Evolutionary conservation across 2,888 invertebrate genomes (phyloP), one percentile per base, ranked within the genome.

Genomic region (Temnothorax rugatulus): DNA sequence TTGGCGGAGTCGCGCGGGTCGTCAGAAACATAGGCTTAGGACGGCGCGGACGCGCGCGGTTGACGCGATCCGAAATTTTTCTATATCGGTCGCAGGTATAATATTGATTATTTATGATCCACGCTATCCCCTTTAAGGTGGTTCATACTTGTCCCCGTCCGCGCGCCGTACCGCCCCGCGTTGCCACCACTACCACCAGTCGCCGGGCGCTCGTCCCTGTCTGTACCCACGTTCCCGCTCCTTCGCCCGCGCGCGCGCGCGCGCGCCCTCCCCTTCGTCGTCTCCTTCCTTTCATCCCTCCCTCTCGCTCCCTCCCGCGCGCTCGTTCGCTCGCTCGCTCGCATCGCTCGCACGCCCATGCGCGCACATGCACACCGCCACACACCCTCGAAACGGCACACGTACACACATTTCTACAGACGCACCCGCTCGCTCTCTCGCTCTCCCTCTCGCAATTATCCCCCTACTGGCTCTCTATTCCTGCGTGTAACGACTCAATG

Each of bases 401-500:
- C 44, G 11, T 21, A 8, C 52, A 34, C 44, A 41, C 29, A 4
- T 69, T 52, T 18, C n/a, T 38, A 41, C 13, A 61, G 41, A 64
- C 57, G 34, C 25, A 25, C 47, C 21, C 54, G 57, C 41, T 41
- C 76, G 81, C 73, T 82, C 76, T 61, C 25, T 25, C 83, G 68
- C 66, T 34, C 66, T 69, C 57, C 63, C 54, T 64, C 74, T 73
- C 86, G 85, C 86, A 89, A n/a, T 91, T 91, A 90, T 89, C 84
- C 90, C 87, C 88, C 91, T 90, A 90, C 90, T 89, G 88, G 88
- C 89, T 92, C 79, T 81, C 92, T 92, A 93, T 94, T 93, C 90
- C 93, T 93, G 93, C 93, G 93, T 93, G 93, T 93, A 94, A 94
- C 94, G 94, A 94, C 93, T 94, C 93, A 94, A 94, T 94, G 94